Evolutionary conservation across 2,113 vertebrate species (phyloP).

Genomic region (Myanophis thanlyinensis): DNA sequence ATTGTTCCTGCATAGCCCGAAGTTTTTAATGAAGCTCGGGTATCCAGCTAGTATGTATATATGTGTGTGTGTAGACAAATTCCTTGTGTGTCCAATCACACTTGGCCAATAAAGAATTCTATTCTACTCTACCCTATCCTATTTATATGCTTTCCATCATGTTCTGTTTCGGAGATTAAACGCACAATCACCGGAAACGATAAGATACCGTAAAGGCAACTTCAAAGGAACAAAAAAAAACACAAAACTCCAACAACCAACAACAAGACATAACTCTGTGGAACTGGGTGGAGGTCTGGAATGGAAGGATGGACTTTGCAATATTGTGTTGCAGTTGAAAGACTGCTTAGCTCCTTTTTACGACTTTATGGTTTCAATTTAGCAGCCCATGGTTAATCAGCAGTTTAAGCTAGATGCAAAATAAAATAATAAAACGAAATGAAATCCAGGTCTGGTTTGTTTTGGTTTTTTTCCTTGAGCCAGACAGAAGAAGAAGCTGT

Average conservation of each 20-base stretch:
- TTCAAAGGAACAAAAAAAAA: not conserved
- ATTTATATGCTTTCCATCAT: not conserved
- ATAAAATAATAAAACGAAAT: not conserved
- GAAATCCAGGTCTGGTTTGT: not conserved
- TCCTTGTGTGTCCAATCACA: no score
- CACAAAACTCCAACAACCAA: no score
- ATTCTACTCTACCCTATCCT: no score
- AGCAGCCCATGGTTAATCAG: not conserved
- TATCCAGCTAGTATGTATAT: no score
- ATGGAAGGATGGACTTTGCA: not conserved
- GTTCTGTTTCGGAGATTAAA: not conserved
- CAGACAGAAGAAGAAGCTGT: not conserved
- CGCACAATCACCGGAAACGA: not conserved
- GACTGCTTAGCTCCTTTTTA: not conserved
- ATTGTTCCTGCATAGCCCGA: no score
- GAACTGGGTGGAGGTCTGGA: not conserved
- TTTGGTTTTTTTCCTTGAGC: no score
- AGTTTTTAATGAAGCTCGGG: no score
- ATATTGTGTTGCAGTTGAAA: not conserved
- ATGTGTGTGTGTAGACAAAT: no score
- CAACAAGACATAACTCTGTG: not conserved
- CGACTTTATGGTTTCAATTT: not conserved
- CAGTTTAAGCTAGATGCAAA: not conserved
- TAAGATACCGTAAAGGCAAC: not conserved
- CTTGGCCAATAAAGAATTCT: no score